Conservation (phyloP, 2,113 vertebrate species). For the Oophaga pumilio region DNA sequence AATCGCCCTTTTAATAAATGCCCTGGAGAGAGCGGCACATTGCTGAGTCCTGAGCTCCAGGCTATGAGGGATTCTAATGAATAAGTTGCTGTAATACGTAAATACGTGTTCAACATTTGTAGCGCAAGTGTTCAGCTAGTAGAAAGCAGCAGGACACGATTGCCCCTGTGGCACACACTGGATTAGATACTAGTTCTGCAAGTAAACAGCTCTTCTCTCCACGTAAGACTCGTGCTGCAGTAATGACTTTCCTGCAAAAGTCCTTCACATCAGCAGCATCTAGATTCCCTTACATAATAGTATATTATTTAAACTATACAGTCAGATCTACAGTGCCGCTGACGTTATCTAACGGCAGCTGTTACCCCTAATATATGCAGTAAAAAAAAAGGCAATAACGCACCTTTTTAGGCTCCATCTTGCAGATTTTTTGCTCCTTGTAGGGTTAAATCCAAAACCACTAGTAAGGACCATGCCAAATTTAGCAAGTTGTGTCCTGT, state of each 20-base stretch:
- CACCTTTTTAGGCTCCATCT: slow-evolving; percentile 30
- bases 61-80: too few relatives aligned
- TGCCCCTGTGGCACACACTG: neutral
- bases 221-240: neutral
- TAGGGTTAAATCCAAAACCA: neutral
- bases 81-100: too few relatives aligned
- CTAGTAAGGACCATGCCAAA: neutral
- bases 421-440: neutral
- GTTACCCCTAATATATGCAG: neutral
- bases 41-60: too few relatives aligned
- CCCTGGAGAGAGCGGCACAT: too few relatives aligned
- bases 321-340: neutral
- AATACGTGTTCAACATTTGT: too few relatives aligned
- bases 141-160: neutral
- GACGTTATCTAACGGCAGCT: neutral
- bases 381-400: neutral
- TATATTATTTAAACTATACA: neutral
- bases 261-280: neutral
- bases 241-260: neutral
- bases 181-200: neutral
- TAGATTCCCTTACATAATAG: neutral
- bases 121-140: too few relatives aligned
- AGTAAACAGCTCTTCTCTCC: neutral
- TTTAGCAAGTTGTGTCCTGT: neutral
- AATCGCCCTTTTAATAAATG: too few relatives aligned